A percentile compares a stretch with the other conserved stretches of the same genome.
These are phyloP conservation scores for Diadromus collaris DNA, from an alignment of 2,888 invertebrate genomes.

Conservation along the genomic window DNA sequence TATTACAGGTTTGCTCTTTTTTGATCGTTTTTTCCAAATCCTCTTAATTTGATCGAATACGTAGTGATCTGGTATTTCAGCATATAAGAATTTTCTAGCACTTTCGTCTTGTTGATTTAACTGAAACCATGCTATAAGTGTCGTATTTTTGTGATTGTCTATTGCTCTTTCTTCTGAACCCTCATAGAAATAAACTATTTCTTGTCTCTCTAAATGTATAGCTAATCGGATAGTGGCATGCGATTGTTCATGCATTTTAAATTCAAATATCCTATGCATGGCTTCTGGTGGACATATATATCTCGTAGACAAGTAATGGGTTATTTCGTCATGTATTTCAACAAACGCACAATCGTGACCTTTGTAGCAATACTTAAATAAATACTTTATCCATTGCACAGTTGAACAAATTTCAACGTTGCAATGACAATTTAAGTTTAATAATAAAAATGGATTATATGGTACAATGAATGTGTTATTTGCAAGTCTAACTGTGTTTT, in stretches of 20 bases:
- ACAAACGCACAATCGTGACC: slow-evolving; percentile 25
- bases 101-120: slow-evolving; percentile 36
- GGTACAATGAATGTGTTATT: slow-evolving; percentile 12
- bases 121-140: slow-evolving; percentile 47
- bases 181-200: slow-evolving; percentile 60
- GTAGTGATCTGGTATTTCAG: slow-evolving; percentile 46
- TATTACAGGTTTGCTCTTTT: slow-evolving; percentile 37
- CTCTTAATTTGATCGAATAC: slow-evolving; percentile 38
- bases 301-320: slow-evolving; percentile 61
- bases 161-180: slow-evolving; percentile 39
- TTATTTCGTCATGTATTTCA: slow-evolving; percentile 61
- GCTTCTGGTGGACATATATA: slow-evolving; percentile 65
- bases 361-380: too few species aligned
- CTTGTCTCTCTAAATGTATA: slow-evolving; percentile 65
- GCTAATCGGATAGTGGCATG: slow-evolving; percentile 63
- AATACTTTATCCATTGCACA: slow-evolving; percentile 21
- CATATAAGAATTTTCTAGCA: slow-evolving; percentile 45
- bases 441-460: slow-evolving; percentile 12
- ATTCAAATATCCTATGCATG: slow-evolving; percentile 62
- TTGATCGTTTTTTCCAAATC: slow-evolving; percentile 34
- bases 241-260: slow-evolving; percentile 60
- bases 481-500: slow-evolving; percentile 14
- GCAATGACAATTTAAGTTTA: too few species aligned
- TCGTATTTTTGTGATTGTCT: slow-evolving; percentile 38
- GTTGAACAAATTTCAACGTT: slow-evolving; percentile 22